phyloP scores from a whole-genome alignment of 2,113 vertebrate genomes.

The Philantomba maxwellii region DNA sequence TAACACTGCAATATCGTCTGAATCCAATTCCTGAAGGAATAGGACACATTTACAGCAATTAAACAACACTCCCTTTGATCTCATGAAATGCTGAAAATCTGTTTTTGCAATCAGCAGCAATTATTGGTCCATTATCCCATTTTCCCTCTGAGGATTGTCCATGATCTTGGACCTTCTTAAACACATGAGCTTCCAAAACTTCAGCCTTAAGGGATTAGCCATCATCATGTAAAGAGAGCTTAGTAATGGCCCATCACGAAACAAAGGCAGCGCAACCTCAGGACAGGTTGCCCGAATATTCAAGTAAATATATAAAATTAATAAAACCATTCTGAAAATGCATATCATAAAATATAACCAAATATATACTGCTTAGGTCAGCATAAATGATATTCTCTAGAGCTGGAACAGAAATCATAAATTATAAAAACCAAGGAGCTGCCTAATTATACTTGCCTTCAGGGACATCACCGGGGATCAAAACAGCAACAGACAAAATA shows the following conservation, averaged over 20 bases:
- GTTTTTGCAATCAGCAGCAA: slow-evolving; percentile 43
- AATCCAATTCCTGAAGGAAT: slow-evolving; percentile 21
- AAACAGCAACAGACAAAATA: slow-evolving; percentile 21
- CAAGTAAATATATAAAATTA: not conserved
- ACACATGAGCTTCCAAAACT: not conserved
- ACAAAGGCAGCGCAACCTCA: not conserved
- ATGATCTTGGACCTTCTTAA: not conserved
- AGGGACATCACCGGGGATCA: not conserved
- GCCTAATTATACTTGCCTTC: not conserved
- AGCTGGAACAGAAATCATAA: not conserved
- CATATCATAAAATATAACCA: not conserved
- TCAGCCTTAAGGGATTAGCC: not conserved
- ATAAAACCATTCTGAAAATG: not conserved
- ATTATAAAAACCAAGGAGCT: not conserved
- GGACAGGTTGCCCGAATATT: not conserved
- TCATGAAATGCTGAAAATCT: slow-evolving; percentile 48
- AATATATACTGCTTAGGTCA: not conserved
- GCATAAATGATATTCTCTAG: not conserved
- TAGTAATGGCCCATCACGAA: not conserved
- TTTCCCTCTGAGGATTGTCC: slow-evolving; percentile 22
- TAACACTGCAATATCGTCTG: not conserved
- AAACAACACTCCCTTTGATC: slow-evolving; percentile 38
- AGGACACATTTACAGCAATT: slow-evolving; percentile 58
- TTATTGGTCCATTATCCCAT: slow-evolving; percentile 57
- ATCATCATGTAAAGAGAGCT: not conserved